Evolutionary conservation across 2,113 vertebrate genomes (phyloP).

Genomic region (Lagopus leucura): DNA sequence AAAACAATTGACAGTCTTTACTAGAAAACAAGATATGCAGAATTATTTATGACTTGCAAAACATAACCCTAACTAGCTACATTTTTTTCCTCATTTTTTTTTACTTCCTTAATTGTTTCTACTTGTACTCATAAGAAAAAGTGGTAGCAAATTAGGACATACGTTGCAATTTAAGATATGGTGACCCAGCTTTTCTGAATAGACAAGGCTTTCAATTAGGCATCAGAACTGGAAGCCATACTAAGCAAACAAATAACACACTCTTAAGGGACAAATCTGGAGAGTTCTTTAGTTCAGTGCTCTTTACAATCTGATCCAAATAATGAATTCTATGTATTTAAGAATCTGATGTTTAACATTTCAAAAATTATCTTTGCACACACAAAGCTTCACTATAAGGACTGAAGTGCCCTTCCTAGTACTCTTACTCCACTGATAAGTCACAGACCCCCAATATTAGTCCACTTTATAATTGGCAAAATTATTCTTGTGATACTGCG

Average conservation of each 20-base stretch:
- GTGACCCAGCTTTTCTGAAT: background rate
- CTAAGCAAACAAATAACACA: background rate
- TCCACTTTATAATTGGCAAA: background rate
- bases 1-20: background rate
- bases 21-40: background rate
- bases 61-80: background rate
- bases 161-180: background rate
- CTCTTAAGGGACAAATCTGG: background rate
- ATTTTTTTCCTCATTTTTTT: background rate
- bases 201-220: background rate
- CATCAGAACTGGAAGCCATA: background rate
- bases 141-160: background rate
- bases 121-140: background rate
- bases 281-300: background rate
- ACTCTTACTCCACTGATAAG: background rate
- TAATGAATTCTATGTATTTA: background rate
- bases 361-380: background rate
- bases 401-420: background rate
- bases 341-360: background rate
- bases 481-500: background rate
- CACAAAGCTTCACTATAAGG: background rate
- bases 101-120: background rate
- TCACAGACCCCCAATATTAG: background rate
- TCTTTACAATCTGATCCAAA: background rate
- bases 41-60: background rate